Base-by-base conservation (phyloP, 2,888 invertebrate genomes). In the Agrotis exclamationis region DNA sequence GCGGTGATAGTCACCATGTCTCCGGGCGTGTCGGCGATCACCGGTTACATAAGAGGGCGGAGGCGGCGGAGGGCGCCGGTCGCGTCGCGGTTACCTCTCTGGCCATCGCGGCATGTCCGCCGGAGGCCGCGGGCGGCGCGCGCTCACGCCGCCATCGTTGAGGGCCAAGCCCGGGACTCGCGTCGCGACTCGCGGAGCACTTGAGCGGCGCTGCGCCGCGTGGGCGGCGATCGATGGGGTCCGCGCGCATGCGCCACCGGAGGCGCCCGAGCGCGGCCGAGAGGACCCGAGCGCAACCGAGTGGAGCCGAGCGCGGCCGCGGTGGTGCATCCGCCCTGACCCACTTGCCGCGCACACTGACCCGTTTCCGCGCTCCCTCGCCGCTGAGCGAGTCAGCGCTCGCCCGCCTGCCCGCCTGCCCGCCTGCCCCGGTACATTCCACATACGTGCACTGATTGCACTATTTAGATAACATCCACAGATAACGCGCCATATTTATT, bases 31-130 rank as follows among this genome's bases (percentile, higher is more conserved):
- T 89, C 91, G 86, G 89, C 84, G 85, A 75, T 82, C 86, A 62
- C 87, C 87, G 89, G 91, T 92, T 92, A 92, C 92, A 90, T 92
- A 92, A 93, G 90, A 86, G 89, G 87, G 85, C 84, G 89, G 86
- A 85, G 88, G 87, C 86, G 92, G 83, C 89, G 90, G 77, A 77
- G 88, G 87, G 88, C 92, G 92, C 92, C 92, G 91, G 91, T 88
- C 84, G 70, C 80, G 82, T 80, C 85, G 74, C 93, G 91, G 92
- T 95, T 97, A 97, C 97, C 97, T 97, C 97, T 97, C 97, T 97
- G 97, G 97, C 97, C 97, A 97, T 97, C 97, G 97, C 97, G 97
- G 97, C 97, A 97, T 97, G 96, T 96, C 95, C 94, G 95, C 95
- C 96, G 96, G 96, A 96, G 96, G 96, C 96, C 96, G 96, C 96